Conservation (phyloP, 2,888 invertebrate species). For the Megamerina dolium region DNA sequence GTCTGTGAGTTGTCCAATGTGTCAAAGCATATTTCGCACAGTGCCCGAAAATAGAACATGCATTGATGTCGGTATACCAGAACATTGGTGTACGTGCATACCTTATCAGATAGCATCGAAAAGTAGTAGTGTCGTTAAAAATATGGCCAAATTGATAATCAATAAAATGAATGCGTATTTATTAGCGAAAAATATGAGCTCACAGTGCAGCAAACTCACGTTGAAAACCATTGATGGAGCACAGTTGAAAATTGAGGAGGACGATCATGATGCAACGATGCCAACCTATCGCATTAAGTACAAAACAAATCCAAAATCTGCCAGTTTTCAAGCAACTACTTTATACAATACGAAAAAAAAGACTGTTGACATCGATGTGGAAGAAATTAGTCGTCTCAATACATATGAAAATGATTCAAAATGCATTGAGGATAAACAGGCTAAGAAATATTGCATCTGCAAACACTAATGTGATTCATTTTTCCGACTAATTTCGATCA, state of each 20-base stretch:
- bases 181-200: slow-evolving; percentile 21
- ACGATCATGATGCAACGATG: slow-evolving; percentile 2
- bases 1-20: slow-evolving; percentile 55
- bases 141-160: slow-evolving; percentile 18
- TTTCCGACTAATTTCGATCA: too few relatives aligned
- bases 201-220: slow-evolving; percentile 23
- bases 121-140: slow-evolving; percentile 5
- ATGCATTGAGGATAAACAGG: slow-evolving; percentile 27
- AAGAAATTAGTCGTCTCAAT: slow-evolving; percentile 30
- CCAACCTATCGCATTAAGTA: slow-evolving; percentile 18
- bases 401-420: slow-evolving; percentile 22
- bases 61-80: slow-evolving; percentile 58
- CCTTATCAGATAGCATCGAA: slow-evolving; percentile 45
- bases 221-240: slow-evolving; percentile 19
- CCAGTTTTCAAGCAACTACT: slow-evolving; percentile 26
- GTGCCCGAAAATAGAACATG: slow-evolving; percentile 60
- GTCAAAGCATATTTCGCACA: slow-evolving; percentile 60
- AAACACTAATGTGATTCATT: too few relatives aligned
- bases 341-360: slow-evolving; percentile 19
- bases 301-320: slow-evolving; percentile 14
- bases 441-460: slow-evolving; percentile 39
- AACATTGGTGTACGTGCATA: slow-evolving; percentile 72
- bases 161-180: slow-evolving; percentile 30
- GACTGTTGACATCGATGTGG: slow-evolving; percentile 22
- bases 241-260: slow-evolving; percentile 3